Base-by-base conservation (phyloP, 2,888 invertebrate species). In the Teleogryllus oceanicus region DNA sequence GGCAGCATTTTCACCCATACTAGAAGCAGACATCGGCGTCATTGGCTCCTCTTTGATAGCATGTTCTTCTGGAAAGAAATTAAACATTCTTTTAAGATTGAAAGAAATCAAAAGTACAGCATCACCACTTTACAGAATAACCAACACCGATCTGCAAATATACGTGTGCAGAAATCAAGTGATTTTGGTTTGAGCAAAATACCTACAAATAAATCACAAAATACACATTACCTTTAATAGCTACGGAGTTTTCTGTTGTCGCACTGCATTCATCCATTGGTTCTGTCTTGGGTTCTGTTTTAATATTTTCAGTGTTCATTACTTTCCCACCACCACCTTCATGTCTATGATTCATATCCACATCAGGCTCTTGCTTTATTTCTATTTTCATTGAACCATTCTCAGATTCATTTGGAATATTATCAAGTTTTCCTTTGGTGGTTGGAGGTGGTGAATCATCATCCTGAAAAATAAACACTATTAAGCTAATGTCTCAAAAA, bases 231-330 rank as follows among this genome's bases (percentile, higher is more conserved):
- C 87, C 87, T 80, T 85, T 86, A 74, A 85, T 85, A 62, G 85
- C 85, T 49, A 86, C 85, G 24, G 84, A 84, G 12, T 86, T 84
- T 79, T 87, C 83, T 77, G 81, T 78, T 74, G 81, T 74, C 37
- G 81, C 76, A 49, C 49, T 79, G 75, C 81, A 80, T 75, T 87
- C 87, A 13, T 90, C 90, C 88, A 90, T 89, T 1, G 90, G 89
- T 84, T 93, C 92, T 78, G 88, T 86, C 85, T 92, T 92, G 51
- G 91, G 89, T 83, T 92, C 92, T 50, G 89, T 90, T 82, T 91
- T 90, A 8, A 88, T 88, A 50, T 84, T 84, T 18, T 80, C 80
- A 76, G 78, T 74, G 75, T 79, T 81, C 50, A 77, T 79, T 21
- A 81, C 81, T 78, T 90, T 90, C 49, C 93, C 93, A 83, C 92